Percentiles rank a stretch among this genome's conserved stretches.
These are phyloP conservation scores for Eublepharis macularius DNA, from an alignment of 2,113 vertebrate genomes.

Conservation along the genomic window DNA sequence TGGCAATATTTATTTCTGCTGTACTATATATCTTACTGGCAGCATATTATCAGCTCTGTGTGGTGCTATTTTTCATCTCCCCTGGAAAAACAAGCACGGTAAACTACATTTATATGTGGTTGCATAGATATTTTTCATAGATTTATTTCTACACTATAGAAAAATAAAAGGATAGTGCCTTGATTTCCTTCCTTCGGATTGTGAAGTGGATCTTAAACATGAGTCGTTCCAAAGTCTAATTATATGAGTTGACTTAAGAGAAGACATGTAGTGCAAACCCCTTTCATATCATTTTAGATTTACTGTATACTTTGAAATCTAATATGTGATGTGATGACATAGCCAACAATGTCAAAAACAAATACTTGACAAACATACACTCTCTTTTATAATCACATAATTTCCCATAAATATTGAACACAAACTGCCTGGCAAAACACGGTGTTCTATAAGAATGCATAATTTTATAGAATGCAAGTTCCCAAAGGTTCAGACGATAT, in stretches of 20 bases:
- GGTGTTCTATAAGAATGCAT: too few species aligned
- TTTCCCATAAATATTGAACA: too few species aligned
- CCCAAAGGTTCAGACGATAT: not conserved
- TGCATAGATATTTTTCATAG: conserved; percentile 87
- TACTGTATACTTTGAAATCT: not conserved
- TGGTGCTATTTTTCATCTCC: conserved; percentile 88
- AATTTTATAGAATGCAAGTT: not conserved
- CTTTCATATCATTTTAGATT: too few species aligned
- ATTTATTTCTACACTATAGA: conserved; percentile 80
- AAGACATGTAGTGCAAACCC: too few species aligned
- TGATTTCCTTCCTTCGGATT: not conserved
- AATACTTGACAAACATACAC: not conserved
- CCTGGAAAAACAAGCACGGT: conserved; percentile 91
- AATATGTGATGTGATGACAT: not conserved
- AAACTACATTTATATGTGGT: conserved; percentile 88
- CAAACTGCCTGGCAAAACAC: too few species aligned
- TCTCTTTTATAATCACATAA: too few species aligned
- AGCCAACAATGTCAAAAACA: not conserved
- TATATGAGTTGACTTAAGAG: too few species aligned
- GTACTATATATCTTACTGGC: conserved; percentile 75
- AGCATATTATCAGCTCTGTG: conserved; percentile 89
- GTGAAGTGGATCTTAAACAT: too few species aligned
- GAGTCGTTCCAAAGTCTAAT: too few species aligned
- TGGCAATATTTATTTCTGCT: not conserved
- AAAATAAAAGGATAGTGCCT: conserved; percentile 14